Percentiles rank a stretch among this genome's conserved stretches.
These are phyloP conservation scores for Corythaeola cristata DNA, from an alignment of 2,113 vertebrate genomes.

Conservation along the genomic window DNA sequence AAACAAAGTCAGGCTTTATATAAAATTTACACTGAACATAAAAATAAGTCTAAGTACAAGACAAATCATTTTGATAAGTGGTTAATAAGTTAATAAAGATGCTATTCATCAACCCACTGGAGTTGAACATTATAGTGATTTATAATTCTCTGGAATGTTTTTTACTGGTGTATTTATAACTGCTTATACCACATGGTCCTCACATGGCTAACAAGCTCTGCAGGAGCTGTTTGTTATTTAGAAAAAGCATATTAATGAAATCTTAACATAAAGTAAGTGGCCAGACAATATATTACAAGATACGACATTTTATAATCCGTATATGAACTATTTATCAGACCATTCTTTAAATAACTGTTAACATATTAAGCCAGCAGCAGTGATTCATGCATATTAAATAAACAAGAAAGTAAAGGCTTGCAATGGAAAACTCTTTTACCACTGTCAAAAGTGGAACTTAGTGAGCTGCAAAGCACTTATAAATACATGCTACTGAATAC, in stretches of 20 bases:
- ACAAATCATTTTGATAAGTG: slow-evolving; percentile 39
- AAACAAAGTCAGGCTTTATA: slow-evolving; percentile 35
- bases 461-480: not conserved
- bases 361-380: not conserved
- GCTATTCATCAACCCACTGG: not conserved
- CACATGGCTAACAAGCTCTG: slow-evolving; percentile 52
- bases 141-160: slow-evolving; percentile 50
- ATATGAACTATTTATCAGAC: not conserved
- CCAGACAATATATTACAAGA: not conserved
- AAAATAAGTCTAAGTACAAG: slow-evolving; percentile 5
- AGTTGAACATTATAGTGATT: slow-evolving; percentile 26
- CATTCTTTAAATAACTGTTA: slow-evolving; percentile 10
- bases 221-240: slow-evolving; percentile 49
- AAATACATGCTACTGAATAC: not conserved
- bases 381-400: not conserved
- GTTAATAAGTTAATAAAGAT: slow-evolving; percentile 51
- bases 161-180: slow-evolving; percentile 61
- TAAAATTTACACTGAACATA: slow-evolving; percentile 2
- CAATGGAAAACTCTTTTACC: not conserved
- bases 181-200: slow-evolving; percentile 36
- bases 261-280: slow-evolving; percentile 30
- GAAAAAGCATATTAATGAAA: slow-evolving; percentile 24
- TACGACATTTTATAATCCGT: not conserved
- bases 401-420: not conserved
- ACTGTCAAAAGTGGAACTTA: not conserved